Evolutionary conservation across 1,140 invertebrate species (phyloP).

Genomic region (Pogonus chalceus): DNA sequence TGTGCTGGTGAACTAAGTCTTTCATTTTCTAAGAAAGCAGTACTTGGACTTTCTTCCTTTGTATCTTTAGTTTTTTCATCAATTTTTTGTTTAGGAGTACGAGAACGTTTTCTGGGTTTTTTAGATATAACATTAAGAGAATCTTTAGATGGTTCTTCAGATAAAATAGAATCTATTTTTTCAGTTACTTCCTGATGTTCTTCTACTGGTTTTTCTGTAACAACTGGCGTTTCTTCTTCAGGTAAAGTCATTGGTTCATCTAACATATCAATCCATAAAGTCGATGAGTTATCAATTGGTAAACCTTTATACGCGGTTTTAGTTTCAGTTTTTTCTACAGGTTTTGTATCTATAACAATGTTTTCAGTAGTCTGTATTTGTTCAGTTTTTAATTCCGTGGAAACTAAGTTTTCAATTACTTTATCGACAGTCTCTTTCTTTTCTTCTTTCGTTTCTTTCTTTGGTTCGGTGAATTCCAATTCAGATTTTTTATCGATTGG

Average conservation of each 20-base stretch:
- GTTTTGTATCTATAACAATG: not conserved
- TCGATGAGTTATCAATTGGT: conserved; percentile 29
- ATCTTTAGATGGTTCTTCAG: not conserved
- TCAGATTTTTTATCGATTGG: too few species aligned
- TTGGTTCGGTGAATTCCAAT: too few species aligned
- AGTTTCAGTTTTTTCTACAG: conserved; percentile 6
- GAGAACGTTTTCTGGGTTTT: not conserved
- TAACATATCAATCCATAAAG: conserved; percentile 31
- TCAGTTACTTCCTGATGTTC: not conserved
- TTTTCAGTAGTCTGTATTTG: not conserved
- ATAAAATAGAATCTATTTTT: not conserved
- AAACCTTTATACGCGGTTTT: conserved; percentile 29
- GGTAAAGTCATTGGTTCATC: conserved; percentile 12
- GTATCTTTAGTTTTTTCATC: not conserved
- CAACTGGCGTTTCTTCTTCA: conserved; percentile 18
- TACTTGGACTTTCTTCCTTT: not conserved
- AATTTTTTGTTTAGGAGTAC: not conserved
- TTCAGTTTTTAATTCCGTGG: not conserved
- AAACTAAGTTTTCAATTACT: too few species aligned
- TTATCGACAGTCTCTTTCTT: conserved; percentile 9
- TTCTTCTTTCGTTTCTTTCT: conserved; percentile 31
- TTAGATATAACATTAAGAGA: not conserved
- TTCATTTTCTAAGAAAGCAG: not conserved
- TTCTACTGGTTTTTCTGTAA: not conserved
- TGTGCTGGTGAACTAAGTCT: not conserved